Evolutionary conservation across 37 sponge, comb jelly and placozoan species (phyloP).

Genomic region (Cliona cf. orientalis): DNA sequence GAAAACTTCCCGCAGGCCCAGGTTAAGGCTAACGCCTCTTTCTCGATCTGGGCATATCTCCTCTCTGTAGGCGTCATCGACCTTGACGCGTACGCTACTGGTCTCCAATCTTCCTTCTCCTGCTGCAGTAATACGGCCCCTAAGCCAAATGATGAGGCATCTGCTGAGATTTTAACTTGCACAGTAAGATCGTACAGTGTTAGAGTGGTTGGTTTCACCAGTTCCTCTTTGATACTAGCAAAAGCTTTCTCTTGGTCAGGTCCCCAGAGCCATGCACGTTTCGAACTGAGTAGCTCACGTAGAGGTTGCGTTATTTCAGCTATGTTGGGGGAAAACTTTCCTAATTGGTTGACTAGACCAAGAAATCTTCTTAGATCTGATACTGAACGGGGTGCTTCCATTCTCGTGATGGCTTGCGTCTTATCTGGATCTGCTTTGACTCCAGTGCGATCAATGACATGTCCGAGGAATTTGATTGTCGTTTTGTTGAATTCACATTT

Average conservation of each 20-base stretch:
- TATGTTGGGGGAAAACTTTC: slow-evolving; percentile 36
- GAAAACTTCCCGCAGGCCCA: slow-evolving; percentile 38
- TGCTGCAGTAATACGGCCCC: slow-evolving; percentile 55
- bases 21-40: slow-evolving; percentile 17
- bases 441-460: too few species aligned
- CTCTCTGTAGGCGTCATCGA: slow-evolving; percentile 45
- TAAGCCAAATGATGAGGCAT: slow-evolving; percentile 38
- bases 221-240: slow-evolving; percentile 28
- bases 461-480: slow-evolving; percentile 23
- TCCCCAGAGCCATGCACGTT: slow-evolving; percentile 49
- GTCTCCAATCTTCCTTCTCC: too few species aligned
- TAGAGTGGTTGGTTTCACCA: slow-evolving; percentile 40
- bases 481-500: slow-evolving; percentile 53
- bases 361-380: slow-evolving; percentile 32
- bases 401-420: too few species aligned
- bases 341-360: slow-evolving; percentile 51
- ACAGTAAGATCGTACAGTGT: slow-evolving; percentile 39
- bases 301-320: slow-evolving; percentile 59
- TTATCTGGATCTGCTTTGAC: slow-evolving; percentile 61
- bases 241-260: slow-evolving; percentile 35
- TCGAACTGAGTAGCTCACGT: slow-evolving; percentile 28
- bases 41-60: slow-evolving; percentile 23
- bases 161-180: slow-evolving; percentile 42
- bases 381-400: neutral
- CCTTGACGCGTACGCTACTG: slow-evolving; percentile 20